Base-by-base conservation (phyloP, 2,797 vertebrate species). In the Cyclura pinguis region DNA sequence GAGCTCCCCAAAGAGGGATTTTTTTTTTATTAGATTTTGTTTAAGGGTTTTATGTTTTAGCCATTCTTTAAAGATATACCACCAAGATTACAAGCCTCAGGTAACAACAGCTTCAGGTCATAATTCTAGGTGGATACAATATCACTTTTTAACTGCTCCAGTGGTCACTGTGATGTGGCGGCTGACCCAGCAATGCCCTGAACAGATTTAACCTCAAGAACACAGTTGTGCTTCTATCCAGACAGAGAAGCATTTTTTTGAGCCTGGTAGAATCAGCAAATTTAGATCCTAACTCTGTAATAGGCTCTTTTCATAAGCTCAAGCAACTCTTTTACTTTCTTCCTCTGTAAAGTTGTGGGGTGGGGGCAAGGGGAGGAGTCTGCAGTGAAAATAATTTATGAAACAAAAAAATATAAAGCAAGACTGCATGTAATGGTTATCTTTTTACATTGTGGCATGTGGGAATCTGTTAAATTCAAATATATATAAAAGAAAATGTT, bases 1-100 rank as follows among this genome's bases (percentile, higher is more conserved):
- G 85, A 94, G 80, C 55, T 83, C 81, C 81, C 90, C 76, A 94
- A 95, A 95, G 50, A 76, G 52, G 50, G 81, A 90, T 84, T 81
- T 94, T 69, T 94, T 69, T 69, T 87, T 78, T 77, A 91, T 84
- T 84, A 78, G 83, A 77, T 85, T 84, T 94, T 92, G 20, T 92
- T 90, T 82, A 0, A n/a, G 55, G 55, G 67, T 87, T 94, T 93
- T 91, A 57, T 87, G 47, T 67, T 86, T 86, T 42, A 24, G 42
- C 50, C 35, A 81, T 81, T 81, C 20, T 67, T 86, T 90, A 81
- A 90, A 81, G 32, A 88, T 59, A 85, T 74, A 35, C 55, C 42
- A 74, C 52, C 16, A 88, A 73, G 52, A 32, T 50, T 73, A 55
- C 69, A 55, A 81, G 7, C 69, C 59, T 76, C 87, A 81, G 29